Conservation (phyloP, 2,113 vertebrate species). For the Sander lucioperca region DNA sequence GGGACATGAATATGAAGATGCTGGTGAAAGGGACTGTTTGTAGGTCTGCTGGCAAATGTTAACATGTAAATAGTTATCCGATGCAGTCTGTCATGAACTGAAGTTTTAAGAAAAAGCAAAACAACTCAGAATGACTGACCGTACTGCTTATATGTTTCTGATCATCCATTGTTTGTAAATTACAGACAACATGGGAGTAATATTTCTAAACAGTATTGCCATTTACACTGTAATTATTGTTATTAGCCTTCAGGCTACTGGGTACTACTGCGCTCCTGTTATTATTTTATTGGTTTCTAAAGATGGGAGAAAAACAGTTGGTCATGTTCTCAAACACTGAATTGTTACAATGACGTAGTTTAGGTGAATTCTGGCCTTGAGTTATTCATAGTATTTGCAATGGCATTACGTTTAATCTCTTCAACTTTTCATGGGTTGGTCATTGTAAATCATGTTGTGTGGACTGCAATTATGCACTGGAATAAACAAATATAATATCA, state of each 20-base stretch:
- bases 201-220: neutral
- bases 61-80: neutral
- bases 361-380: neutral
- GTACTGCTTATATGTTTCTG: neutral
- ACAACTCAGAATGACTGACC: neutral
- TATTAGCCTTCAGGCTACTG: neutral
- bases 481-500: neutral
- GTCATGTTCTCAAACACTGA: neutral
- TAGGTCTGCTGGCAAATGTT: neutral
- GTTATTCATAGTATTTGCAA: no score
- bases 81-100: neutral
- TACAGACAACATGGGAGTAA: neutral
- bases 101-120: neutral
- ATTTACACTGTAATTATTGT: neutral
- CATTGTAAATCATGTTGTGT: no score
- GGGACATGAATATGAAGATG: neutral
- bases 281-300: neutral
- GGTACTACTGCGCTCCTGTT: neutral
- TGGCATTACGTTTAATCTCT: neutral
- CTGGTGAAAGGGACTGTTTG: neutral
- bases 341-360: neutral
- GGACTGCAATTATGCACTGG: neutral
- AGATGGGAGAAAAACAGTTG: neutral
- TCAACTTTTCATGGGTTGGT: no score
- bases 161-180: neutral